phyloP scores from a whole-genome alignment of 2,888 invertebrate species.

The Drosophila tripunctata region DNA sequence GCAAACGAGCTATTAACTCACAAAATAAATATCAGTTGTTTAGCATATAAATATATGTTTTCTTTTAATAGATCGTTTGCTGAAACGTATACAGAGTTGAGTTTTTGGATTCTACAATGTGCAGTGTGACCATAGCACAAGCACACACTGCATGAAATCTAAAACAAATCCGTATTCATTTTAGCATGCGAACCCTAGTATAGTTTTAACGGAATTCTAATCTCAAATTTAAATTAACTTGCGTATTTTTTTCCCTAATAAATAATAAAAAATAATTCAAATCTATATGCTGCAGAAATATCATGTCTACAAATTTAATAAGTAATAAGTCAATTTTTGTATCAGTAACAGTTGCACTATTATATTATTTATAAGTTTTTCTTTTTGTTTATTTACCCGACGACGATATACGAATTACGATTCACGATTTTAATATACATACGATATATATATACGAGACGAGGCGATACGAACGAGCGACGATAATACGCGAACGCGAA shows the following conservation, averaged over 20 bases:
- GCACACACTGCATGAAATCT: too few relatives aligned
- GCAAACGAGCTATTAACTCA: too few relatives aligned
- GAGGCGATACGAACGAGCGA: conserved; percentile 77
- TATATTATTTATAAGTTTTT: conserved; percentile 59
- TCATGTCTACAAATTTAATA: conserved; percentile 57
- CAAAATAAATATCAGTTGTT: conserved; percentile 60
- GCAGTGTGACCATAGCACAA: too few relatives aligned
- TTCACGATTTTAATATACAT: too few relatives aligned
- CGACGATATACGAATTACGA: conserved; percentile 56
- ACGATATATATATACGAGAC: too few relatives aligned
- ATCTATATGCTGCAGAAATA: conserved; percentile 51
- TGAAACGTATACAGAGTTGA: too few relatives aligned
- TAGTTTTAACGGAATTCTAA: conserved; percentile 58
- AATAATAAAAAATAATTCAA: conserved; percentile 37
- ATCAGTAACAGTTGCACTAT: conserved; percentile 75
- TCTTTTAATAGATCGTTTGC: too few relatives aligned
- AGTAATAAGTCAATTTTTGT: conserved; percentile 69
- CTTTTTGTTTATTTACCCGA: conserved; percentile 54
- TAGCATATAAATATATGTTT: too few relatives aligned
- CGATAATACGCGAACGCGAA: conserved; percentile 82
- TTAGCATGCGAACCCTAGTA: too few relatives aligned
- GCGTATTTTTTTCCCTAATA: not conserved
- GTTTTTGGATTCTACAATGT: too few relatives aligned
- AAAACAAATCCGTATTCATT: too few relatives aligned
- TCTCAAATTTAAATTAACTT: conserved; percentile 40